Base-by-base conservation (phyloP, 2,113 vertebrate species). In the Atlantisia rogersi region DNA sequence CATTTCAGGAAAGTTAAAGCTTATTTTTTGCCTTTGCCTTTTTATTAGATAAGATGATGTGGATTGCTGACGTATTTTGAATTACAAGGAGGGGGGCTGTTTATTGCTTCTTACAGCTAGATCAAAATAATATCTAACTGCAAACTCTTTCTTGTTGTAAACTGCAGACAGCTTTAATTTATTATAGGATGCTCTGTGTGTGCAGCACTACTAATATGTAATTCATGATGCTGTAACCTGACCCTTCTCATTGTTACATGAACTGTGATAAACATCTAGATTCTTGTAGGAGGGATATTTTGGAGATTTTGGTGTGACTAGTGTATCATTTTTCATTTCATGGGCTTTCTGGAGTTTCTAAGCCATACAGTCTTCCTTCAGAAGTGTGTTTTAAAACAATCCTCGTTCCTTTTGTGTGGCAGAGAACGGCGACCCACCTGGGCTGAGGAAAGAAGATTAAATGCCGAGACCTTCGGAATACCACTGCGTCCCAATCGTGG, bases 361-460 rank as follows among this genome's bases (percentile, higher is more conserved):
- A 71, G 32, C 11, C 44, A 37, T 32, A 46, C 64, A 44, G 19
- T 15, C 28, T 26, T 50, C 67, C 24, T 84, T 79, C 55, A 76
- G 62, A 17, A 86, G 73, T 2, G 64, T 18, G 32, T 80, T 73
- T 73, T 82, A 59, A 68, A 40, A 55, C 26, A 25, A 8, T 32
- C 46, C 12, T 21, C 90, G 16, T 63, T 84, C 5, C 6, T 91
- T 88, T 64, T 83, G 42, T 80, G 25, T 59, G 84, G 94, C 92
- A 99, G 99, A 95, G 99, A 99, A n/a, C 98, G 99, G 52, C 98
- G 99, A 97, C 98, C 98, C 55, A 99, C 99, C 68, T 99, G 99
- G 99, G 99, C 99, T 7, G 99, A 99, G 95, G 99, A 99, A 96
- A 98, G 99, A 91, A 98, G 99, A 71, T 92, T 99, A 98, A 99